phyloP scores from a whole-genome alignment of 2,113 vertebrate genomes.

The Cyprinodon tularosa region DNA sequence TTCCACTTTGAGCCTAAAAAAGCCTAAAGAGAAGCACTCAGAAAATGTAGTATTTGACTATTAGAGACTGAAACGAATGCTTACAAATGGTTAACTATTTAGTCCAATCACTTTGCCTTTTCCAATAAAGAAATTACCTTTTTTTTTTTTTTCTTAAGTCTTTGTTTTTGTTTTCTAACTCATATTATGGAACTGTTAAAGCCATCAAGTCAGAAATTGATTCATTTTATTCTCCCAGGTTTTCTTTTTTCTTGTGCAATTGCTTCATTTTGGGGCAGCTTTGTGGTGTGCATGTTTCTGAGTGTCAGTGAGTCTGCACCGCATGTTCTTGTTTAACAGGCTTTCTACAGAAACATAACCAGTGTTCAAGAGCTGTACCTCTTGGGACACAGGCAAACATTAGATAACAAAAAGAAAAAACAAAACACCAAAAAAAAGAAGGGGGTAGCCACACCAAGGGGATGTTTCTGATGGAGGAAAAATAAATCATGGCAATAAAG shows the following conservation, averaged over 20 bases:
- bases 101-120: constrained; percentile 13
- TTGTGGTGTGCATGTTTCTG: constrained; percentile 14
- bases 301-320: constrained; percentile 19
- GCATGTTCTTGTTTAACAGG: constrained; percentile 43
- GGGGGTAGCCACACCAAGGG: constrained; percentile 24
- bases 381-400: constrained; percentile 54
- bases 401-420: constrained; percentile 27
- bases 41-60: constrained; percentile 5
- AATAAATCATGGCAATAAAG: constrained; percentile 55
- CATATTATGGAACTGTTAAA: no score
- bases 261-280: constrained; percentile 51
- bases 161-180: not conserved
- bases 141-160: not conserved
- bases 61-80: constrained; percentile 6
- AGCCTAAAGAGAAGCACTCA: not conserved
- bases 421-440: not conserved
- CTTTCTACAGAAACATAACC: constrained; percentile 42
- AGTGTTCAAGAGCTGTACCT: constrained; percentile 49
- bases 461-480: constrained; percentile 37
- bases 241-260: constrained; percentile 55
- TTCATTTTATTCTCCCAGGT: constrained; percentile 3
- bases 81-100: constrained; percentile 9
- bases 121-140: not conserved
- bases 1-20: not conserved
- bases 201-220: not conserved